Percentiles rank a stretch among this genome's conserved stretches.
These are phyloP conservation scores for Nymphalis c-album DNA, from an alignment of 2,888 invertebrate genomes.

Conservation along the genomic window DNA sequence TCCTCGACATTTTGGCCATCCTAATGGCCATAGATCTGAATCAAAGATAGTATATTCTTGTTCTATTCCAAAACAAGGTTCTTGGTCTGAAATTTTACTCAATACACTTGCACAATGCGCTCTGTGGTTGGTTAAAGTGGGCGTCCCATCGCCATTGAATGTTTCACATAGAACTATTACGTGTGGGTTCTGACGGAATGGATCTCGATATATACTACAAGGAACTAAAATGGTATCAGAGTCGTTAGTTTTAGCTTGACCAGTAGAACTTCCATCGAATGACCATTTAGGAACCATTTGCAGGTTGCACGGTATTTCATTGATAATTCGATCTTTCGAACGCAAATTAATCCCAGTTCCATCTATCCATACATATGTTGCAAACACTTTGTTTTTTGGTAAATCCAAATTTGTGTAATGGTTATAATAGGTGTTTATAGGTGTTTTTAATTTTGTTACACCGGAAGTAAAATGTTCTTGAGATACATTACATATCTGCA, in stretches of 20 bases:
- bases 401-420: constrained; percentile 72
- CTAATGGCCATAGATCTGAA: constrained; percentile 90
- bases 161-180: constrained; percentile 94
- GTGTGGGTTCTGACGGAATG: constrained; percentile 93
- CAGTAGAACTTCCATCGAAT: constrained; percentile 96
- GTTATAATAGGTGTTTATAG: constrained; percentile 52
- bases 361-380: constrained; percentile 90
- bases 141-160: constrained; percentile 86
- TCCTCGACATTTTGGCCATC: constrained; percentile 96
- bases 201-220: constrained; percentile 94
- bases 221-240: constrained; percentile 95
- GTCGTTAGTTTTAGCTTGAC: constrained; percentile 90
- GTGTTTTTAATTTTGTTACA: constrained; percentile 43
- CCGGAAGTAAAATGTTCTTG: constrained; percentile 43
- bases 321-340: constrained; percentile 85
- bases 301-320: constrained; percentile 80
- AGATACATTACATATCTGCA: constrained; percentile 20
- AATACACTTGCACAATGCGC: constrained; percentile 83
- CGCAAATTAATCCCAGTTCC: constrained; percentile 87
- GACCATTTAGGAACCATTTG: constrained; percentile 89
- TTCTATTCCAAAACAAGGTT: constrained; percentile 96
- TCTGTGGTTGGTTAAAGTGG: constrained; percentile 88
- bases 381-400: constrained; percentile 82
- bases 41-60: constrained; percentile 95
- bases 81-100: constrained; percentile 77